Conservation (phyloP, 2,888 invertebrate genomes). For the Rotaria magnacalcarata region DNA sequence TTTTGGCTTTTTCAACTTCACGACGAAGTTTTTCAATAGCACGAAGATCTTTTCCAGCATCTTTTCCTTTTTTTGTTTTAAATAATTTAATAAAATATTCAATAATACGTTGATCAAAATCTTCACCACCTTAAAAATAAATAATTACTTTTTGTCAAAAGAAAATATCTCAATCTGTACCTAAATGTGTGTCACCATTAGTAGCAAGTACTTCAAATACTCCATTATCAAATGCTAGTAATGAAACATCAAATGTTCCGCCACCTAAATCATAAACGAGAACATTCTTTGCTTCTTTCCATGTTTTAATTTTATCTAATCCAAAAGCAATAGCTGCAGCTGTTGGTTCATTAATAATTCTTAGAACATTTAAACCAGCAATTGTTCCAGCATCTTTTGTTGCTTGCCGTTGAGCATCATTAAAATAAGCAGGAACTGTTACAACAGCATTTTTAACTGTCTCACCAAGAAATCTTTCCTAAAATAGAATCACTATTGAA, state of each 20-base stretch:
- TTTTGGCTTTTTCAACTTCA: slow-evolving; percentile 59
- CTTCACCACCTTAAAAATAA: slow-evolving; percentile 64
- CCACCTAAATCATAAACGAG: slow-evolving; percentile 97
- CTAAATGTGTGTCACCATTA: slow-evolving; percentile 46
- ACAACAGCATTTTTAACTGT: slow-evolving; percentile 77
- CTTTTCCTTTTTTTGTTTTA: slow-evolving; percentile 58
- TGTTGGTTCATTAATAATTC: slow-evolving; percentile 90
- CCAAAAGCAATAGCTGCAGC: slow-evolving; percentile 94
- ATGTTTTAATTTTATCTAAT: slow-evolving; percentile 74
- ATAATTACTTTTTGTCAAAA: not conserved
- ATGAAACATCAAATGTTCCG: slow-evolving; percentile 95
- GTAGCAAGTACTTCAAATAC: slow-evolving; percentile 78
- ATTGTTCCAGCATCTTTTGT: slow-evolving; percentile 96
- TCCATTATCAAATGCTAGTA: slow-evolving; percentile 94
- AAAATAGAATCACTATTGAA: not conserved
- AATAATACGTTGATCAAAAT: slow-evolving; percentile 46
- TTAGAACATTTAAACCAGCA: slow-evolving; percentile 81
- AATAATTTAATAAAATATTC: slow-evolving; percentile 46
- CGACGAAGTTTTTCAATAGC: slow-evolving; percentile 59
- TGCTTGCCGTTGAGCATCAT: slow-evolving; percentile 97
- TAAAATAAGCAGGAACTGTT: slow-evolving; percentile 96
- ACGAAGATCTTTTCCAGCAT: slow-evolving; percentile 56
- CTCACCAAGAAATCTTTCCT: slow-evolving; percentile 42
- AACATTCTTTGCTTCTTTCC: slow-evolving; percentile 93
- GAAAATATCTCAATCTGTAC: not conserved